Conservation (phyloP, 2,113 vertebrate genomes). For the Cacatua alba region DNA sequence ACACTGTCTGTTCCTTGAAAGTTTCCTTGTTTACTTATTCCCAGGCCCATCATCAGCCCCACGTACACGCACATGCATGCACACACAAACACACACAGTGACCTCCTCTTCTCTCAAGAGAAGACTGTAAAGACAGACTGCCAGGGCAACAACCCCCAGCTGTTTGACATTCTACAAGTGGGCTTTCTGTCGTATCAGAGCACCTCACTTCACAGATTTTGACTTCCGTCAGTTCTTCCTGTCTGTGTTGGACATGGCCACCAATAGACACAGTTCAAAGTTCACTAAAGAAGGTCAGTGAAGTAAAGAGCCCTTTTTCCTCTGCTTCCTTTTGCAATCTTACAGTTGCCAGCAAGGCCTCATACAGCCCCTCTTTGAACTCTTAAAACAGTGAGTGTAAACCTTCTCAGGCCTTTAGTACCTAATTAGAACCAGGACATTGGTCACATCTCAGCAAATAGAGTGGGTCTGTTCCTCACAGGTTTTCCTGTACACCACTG, state of each 20-base stretch:
- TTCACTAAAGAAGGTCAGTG: neutral
- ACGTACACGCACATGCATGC: accelerated
- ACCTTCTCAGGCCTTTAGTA: neutral
- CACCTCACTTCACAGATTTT: neutral
- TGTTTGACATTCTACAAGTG: neutral
- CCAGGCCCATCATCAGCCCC: neutral
- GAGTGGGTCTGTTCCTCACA: neutral
- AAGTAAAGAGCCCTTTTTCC: neutral
- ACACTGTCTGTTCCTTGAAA: neutral
- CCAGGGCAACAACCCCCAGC: neutral
- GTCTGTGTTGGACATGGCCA: neutral
- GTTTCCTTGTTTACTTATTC: neutral
- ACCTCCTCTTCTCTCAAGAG: neutral
- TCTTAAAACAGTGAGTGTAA: neutral
- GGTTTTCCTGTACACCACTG: neutral
- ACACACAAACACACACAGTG: neutral
- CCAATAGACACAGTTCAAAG: neutral
- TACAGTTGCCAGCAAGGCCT: neutral
- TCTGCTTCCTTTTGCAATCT: neutral
- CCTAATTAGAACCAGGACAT: neutral
- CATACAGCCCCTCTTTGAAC: neutral
- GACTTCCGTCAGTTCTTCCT: neutral
- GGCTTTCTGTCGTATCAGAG: neutral
- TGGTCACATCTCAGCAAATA: neutral
- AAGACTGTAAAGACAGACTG: neutral